phyloP scores from a whole-genome alignment of 2,113 vertebrate species.

The Odobenus rosmarus region DNA sequence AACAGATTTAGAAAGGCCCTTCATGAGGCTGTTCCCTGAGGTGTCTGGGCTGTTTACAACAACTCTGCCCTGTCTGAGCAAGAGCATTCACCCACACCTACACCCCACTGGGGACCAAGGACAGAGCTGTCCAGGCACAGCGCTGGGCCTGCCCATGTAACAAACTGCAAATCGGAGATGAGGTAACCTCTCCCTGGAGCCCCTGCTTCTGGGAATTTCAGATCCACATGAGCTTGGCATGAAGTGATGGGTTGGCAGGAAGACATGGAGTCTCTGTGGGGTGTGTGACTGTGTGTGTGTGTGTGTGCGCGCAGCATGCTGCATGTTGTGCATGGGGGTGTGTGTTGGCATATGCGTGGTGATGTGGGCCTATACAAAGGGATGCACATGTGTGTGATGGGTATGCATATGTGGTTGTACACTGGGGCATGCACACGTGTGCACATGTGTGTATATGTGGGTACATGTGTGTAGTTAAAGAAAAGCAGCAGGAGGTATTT shows the following conservation, averaged over 20 bases:
- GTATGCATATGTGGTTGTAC: too few species aligned
- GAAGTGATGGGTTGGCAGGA: not conserved
- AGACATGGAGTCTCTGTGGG: not conserved
- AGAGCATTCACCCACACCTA: accelerated
- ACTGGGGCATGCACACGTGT: accelerated
- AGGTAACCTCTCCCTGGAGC: not conserved
- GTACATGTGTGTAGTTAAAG: too few species aligned
- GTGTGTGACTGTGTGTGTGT: not conserved
- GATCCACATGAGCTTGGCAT: not conserved
- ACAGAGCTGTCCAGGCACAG: not conserved
- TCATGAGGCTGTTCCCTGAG: not conserved
- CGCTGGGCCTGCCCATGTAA: not conserved
- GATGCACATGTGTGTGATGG: too few species aligned
- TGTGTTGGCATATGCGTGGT: too few species aligned
- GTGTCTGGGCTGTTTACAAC: not conserved
- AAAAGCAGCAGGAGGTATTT: not conserved
- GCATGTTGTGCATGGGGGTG: accelerated
- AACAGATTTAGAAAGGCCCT: not conserved
- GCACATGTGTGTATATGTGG: not conserved
- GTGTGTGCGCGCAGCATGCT: not conserved
- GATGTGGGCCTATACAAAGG: too few species aligned
- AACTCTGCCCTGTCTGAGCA: not conserved
- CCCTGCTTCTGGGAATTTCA: not conserved
- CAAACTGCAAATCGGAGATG: not conserved
- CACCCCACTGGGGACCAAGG: not conserved